Evolutionary conservation across 2,888 invertebrate genomes (phyloP), one percentile per base, ranked within the genome.

Genomic region (Drosophila phalerata): DNA sequence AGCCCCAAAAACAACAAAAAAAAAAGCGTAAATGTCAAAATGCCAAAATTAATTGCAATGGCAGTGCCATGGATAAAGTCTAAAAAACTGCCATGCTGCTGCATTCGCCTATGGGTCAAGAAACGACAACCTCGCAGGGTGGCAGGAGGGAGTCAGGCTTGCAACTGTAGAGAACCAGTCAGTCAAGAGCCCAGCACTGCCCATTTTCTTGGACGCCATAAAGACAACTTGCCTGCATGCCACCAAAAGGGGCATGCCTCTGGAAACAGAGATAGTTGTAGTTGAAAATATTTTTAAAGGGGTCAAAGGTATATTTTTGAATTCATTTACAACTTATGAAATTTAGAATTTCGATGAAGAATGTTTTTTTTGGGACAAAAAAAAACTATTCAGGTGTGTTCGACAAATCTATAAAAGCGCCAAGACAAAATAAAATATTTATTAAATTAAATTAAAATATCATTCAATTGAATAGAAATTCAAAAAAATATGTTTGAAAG

Each of bases 1-100:
- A 81, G 79, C 63, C 64, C 17, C 40, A 22, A 66, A 66, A 30
- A 30, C 30, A 79, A 77, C 73, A 78, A 78, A 85, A 22, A 78
- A 78, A 85, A 22, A 79, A 86, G 85, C 85, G 87, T 84, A 88
- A 88, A 88, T 85, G 85, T 85, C 85, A 85, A 88, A 88, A 88
- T 88, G 88, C 85, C 85, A 86, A 85, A 85, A 85, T 88, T 87
- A 88, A 86, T 86, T 86, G 89, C 89, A 86, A 88, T 86, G 86
- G 89, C 86, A 88, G 87, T 80, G 73, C 63, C 66, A 37, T 68
- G 86, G 86, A 86, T 86, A 86, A 86, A 83, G 68, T 58, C 48
- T 34, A 53, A 69, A 60, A 60, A 55, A 58, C 63, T 63, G 56
- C 69, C 81, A 80, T 64, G 61, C 73, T 57, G 66, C 70, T 56